These are phyloP conservation scores for Leptinotarsa tumamoca DNA, from an alignment of 2,888 invertebrate species.

Conservation along the genomic window DNA sequence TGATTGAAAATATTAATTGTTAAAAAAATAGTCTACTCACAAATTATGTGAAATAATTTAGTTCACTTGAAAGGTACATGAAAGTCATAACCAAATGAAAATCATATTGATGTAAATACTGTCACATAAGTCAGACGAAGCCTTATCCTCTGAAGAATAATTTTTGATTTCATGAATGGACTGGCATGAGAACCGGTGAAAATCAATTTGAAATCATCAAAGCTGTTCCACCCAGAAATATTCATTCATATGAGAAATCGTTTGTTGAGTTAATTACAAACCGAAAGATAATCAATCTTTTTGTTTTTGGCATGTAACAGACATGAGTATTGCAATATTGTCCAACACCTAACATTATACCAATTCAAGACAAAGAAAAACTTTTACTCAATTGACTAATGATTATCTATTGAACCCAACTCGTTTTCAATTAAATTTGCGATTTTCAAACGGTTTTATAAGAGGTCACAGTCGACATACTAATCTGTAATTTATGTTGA, in stretches of 20 bases:
- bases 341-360: not conserved
- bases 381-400: not conserved
- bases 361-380: not conserved
- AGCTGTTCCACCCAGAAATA: not conserved
- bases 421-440: conserved; percentile 32
- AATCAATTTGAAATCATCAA: not conserved
- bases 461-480: conserved; percentile 30
- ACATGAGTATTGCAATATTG: not conserved
- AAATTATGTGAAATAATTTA: no score
- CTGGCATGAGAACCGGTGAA: not conserved
- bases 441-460: conserved; percentile 30
- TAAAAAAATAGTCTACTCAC: no score
- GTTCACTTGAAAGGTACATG: no score
- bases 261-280: not conserved
- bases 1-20: no score
- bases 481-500: conserved; percentile 33
- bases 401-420: conserved; percentile 19
- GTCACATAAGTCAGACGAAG: no score
- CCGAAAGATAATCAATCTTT: conserved; percentile 5
- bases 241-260: not conserved
- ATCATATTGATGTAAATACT: no score
- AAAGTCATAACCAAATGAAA: no score
- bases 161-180: not conserved
- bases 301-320: not conserved
- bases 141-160: no score